Percentiles rank a stretch among this genome's conserved stretches.
These are phyloP conservation scores for Drosophila elegans DNA, from an alignment of 1,140 invertebrate species.

Conservation along the genomic window DNA sequence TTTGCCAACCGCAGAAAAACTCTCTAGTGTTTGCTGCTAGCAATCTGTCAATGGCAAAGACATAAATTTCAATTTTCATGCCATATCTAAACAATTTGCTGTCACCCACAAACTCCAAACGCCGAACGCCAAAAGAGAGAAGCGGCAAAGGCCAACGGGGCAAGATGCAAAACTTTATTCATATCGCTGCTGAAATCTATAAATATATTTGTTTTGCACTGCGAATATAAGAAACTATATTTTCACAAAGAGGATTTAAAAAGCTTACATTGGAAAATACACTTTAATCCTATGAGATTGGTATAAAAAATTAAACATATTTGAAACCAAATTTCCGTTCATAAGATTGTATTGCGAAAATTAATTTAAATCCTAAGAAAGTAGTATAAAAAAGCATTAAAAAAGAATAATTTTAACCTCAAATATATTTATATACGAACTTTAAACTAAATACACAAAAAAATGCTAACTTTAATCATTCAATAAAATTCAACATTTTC, in stretches of 20 bases:
- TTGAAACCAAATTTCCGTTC: too few species aligned
- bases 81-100: constrained; percentile 79
- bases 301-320: too few species aligned
- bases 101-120: constrained; percentile 35
- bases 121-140: neutral
- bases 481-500: too few species aligned
- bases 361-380: too few species aligned
- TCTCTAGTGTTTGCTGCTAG: constrained; percentile 48
- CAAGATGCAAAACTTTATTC: constrained; percentile 72
- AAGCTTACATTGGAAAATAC: too few species aligned
- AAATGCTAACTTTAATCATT: too few species aligned
- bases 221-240: neutral
- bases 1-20: constrained; percentile 46
- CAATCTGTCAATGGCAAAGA: constrained; percentile 70
- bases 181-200: constrained; percentile 59
- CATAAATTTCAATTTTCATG: constrained; percentile 82
- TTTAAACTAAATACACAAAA: too few species aligned
- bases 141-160: constrained; percentile 14
- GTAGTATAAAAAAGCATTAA: too few species aligned
- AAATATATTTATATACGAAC: too few species aligned
- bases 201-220: constrained; percentile 26
- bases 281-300: neutral
- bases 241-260: too few species aligned
- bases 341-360: too few species aligned
- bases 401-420: too few species aligned